phyloP scores from a whole-genome alignment of 2,888 invertebrate genomes.

The Hartigia nigra region DNA sequence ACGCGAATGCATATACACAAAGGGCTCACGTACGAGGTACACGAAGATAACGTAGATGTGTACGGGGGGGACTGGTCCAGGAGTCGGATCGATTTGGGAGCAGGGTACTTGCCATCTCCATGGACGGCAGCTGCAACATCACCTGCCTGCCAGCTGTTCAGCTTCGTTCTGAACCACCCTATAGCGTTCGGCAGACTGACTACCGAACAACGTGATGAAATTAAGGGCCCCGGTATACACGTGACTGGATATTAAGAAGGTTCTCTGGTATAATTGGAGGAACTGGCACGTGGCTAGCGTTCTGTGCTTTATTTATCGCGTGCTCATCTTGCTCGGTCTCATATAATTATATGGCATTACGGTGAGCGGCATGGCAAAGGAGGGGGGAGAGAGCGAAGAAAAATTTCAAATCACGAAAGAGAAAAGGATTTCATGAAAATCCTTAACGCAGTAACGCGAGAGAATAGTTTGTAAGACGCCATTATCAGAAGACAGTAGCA shows the following conservation, averaged over 20 bases:
- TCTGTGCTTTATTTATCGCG: not conserved
- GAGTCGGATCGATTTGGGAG: not conserved
- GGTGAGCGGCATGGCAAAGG: not conserved
- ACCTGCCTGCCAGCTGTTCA: slow-evolving; percentile 37
- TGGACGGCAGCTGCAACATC: slow-evolving; percentile 33
- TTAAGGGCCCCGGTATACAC: not conserved
- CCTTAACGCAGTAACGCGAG: not conserved
- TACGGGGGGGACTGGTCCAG: not conserved
- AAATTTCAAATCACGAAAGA: not conserved
- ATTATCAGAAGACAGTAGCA: not conserved
- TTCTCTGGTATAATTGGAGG: not conserved
- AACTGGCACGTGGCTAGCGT: not conserved
- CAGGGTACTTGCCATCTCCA: slow-evolving; percentile 12
- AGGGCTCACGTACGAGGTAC: not conserved
- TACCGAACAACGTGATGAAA: not conserved
- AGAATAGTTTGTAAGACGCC: not conserved
- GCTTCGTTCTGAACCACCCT: not conserved
- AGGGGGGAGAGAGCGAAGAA: not conserved
- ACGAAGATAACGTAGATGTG: not conserved
- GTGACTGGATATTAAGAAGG: not conserved
- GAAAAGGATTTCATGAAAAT: not conserved
- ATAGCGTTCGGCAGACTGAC: not conserved
- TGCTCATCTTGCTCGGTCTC: not conserved
- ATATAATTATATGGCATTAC: not conserved
- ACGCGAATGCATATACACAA: not conserved